Evolutionary conservation across 2,888 invertebrate species (phyloP).

Genomic region (Himalopsyche japonica): DNA sequence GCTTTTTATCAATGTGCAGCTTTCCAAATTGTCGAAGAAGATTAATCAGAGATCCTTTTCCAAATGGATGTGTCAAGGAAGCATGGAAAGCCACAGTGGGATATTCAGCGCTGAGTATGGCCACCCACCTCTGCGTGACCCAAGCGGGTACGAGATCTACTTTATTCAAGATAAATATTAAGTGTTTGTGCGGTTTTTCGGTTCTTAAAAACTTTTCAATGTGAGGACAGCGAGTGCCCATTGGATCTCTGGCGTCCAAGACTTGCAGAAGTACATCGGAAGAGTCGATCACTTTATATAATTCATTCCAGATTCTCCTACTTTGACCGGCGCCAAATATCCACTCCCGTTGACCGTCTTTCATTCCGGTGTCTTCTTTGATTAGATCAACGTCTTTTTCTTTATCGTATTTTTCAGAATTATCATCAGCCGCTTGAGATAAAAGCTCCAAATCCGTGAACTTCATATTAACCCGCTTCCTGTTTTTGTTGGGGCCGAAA

Average conservation of each 20-base stretch:
- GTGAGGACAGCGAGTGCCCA: constrained; percentile 92
- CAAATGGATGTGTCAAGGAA: constrained; percentile 97
- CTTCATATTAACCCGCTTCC: constrained; percentile 85
- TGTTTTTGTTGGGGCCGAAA: constrained; percentile 91
- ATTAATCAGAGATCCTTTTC: constrained; percentile 95
- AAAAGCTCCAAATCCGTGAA: constrained; percentile 79
- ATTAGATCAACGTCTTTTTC: constrained; percentile 84
- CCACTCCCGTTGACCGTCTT: constrained; percentile 86
- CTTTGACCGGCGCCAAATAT: constrained; percentile 96
- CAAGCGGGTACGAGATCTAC: constrained; percentile 95
- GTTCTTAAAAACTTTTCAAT: constrained; percentile 90
- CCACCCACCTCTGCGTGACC: constrained; percentile 98
- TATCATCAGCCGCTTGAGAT: constrained; percentile 71
- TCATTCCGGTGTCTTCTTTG: constrained; percentile 79
- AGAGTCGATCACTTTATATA: constrained; percentile 98
- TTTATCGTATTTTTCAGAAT: constrained; percentile 75
- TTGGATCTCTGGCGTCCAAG: constrained; percentile 95
- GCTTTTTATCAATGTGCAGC: constrained; percentile 94
- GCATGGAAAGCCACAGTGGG: constrained; percentile 99
- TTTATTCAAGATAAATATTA: constrained; percentile 97
- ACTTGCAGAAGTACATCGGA: constrained; percentile 97
- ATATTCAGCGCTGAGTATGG: constrained; percentile 89
- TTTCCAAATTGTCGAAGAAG: constrained; percentile 93
- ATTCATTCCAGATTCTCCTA: constrained; percentile 96
- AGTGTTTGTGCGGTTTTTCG: constrained; percentile 96